A percentile compares a stretch with the other conserved stretches of the same genome.
Evolutionary conservation across 1,140 invertebrate genomes (phyloP).

Genomic region (Anastrepha obliqua): DNA sequence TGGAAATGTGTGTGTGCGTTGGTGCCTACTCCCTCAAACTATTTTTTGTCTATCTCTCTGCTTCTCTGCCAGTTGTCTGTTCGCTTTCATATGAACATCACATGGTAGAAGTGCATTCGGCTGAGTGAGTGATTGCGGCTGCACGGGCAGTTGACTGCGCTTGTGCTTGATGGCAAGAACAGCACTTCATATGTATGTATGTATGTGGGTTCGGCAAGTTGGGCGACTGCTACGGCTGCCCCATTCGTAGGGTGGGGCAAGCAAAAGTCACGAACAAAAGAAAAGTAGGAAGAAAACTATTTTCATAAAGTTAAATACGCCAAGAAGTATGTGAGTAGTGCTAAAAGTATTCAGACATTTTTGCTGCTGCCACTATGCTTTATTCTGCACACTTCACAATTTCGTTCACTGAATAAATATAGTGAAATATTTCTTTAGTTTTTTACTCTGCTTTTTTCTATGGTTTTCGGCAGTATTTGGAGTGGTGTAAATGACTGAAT

Average conservation of each 20-base stretch:
- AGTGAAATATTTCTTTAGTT: constrained; percentile 10
- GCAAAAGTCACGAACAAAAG: neutral
- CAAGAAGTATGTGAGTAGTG: constrained; percentile 47
- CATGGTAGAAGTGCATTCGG: neutral
- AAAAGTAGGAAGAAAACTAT: constrained; percentile 26
- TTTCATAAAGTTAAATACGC: constrained; percentile 51
- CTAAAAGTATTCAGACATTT: constrained; percentile 34
- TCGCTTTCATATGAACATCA: constrained; percentile 7
- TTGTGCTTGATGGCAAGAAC: neutral
- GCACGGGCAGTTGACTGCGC: neutral
- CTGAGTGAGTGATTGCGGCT: neutral
- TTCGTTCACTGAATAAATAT: neutral
- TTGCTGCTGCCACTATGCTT: neutral
- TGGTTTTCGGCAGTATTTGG: neutral
- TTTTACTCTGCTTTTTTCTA: neutral
- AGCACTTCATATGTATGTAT: neutral
- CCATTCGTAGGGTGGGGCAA: neutral
- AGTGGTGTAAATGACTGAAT: neutral
- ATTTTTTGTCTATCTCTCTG: neutral
- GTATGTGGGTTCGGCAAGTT: neutral
- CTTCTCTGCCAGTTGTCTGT: neutral
- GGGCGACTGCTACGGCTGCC: neutral
- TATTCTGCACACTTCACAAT: constrained; percentile 9
- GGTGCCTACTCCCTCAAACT: neutral
- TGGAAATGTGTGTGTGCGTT: neutral